A percentile compares a stretch with the other conserved stretches of the same genome.
Evolutionary conservation across 1,140 invertebrate species (phyloP).

Genomic region (Drosophila repleta): DNA sequence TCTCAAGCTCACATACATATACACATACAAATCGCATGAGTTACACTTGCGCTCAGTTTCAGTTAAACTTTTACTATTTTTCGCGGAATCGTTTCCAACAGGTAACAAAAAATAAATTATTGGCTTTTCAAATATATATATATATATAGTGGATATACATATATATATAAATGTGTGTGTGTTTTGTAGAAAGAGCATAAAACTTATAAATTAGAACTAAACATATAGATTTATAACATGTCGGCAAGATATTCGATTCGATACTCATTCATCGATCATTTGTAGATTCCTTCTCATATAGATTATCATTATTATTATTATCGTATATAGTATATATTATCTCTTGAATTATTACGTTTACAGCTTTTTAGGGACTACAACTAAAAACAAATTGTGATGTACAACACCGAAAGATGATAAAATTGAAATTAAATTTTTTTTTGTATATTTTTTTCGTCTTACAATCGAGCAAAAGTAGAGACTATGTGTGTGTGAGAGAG

Average conservation of each 20-base stretch:
- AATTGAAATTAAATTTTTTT: constrained; percentile 29
- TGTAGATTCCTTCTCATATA: constrained; percentile 24
- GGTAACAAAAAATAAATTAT: constrained; percentile 83
- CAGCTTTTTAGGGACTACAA: constrained; percentile 50
- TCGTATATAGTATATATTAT: constrained; percentile 52
- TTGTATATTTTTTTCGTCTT: constrained; percentile 21
- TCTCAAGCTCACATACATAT: constrained; percentile 44
- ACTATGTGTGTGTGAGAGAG: neutral
- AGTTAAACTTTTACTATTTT: constrained; percentile 72
- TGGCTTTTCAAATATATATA: constrained; percentile 63
- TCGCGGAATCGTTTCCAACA: constrained; percentile 79
- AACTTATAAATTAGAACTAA: constrained; percentile 73
- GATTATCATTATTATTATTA: constrained; percentile 38
- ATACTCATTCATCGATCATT: constrained; percentile 50
- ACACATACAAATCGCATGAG: constrained; percentile 37
- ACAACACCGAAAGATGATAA: constrained; percentile 68
- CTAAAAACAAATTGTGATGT: constrained; percentile 82
- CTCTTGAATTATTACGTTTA: constrained; percentile 56
- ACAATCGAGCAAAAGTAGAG: constrained; percentile 5
- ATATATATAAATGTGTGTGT: constrained; percentile 46
- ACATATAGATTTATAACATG: constrained; percentile 78
- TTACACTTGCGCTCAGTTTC: constrained; percentile 47
- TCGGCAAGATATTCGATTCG: constrained; percentile 81
- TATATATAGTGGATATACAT: constrained; percentile 33
- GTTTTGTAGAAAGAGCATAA: constrained; percentile 67